A percentile compares a stretch with the other conserved stretches of the same genome.
Evolutionary conservation across 2,888 invertebrate species (phyloP).

Genomic region (Harpalus rubripes): DNA sequence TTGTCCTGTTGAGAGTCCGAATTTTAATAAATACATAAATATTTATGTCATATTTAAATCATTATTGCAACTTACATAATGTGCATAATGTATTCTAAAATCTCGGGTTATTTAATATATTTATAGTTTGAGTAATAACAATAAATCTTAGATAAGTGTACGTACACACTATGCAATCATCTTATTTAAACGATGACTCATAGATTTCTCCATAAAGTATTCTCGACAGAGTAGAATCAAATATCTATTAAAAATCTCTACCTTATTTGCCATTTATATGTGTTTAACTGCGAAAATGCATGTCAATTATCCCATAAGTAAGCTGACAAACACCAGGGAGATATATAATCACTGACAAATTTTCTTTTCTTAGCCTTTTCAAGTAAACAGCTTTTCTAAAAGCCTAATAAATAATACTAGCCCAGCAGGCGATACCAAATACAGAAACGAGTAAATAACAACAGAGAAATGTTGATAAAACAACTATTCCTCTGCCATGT

Average conservation of each 20-base stretch:
- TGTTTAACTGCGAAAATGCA: slow-evolving; percentile 18
- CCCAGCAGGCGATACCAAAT: slow-evolving; percentile 44
- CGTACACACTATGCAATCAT: slow-evolving; percentile 1
- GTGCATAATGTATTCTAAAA: background rate
- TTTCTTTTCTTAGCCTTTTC: slow-evolving; percentile 45
- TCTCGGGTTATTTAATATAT: background rate
- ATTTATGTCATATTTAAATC: background rate
- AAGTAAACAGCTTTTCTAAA: slow-evolving; percentile 51
- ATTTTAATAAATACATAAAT: no score
- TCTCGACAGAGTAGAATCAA: slow-evolving; percentile 6
- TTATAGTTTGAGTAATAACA: slow-evolving; percentile 3
- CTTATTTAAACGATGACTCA: slow-evolving; percentile 30
- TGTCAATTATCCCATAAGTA: slow-evolving; percentile 42
- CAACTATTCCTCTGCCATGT: slow-evolving; percentile 27
- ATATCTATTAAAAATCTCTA: slow-evolving; percentile 13
- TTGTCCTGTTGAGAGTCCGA: no score
- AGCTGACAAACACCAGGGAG: slow-evolving; percentile 17
- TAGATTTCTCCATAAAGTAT: slow-evolving; percentile 28
- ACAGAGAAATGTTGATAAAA: slow-evolving; percentile 38
- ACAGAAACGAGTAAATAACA: slow-evolving; percentile 46
- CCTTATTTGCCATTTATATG: slow-evolving; percentile 4
- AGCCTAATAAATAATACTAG: slow-evolving; percentile 42
- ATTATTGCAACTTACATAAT: background rate
- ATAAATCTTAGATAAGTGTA: background rate
- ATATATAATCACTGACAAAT: slow-evolving; percentile 36